Conservation (phyloP, 2,888 invertebrate species). For the Tholera decimalis region DNA sequence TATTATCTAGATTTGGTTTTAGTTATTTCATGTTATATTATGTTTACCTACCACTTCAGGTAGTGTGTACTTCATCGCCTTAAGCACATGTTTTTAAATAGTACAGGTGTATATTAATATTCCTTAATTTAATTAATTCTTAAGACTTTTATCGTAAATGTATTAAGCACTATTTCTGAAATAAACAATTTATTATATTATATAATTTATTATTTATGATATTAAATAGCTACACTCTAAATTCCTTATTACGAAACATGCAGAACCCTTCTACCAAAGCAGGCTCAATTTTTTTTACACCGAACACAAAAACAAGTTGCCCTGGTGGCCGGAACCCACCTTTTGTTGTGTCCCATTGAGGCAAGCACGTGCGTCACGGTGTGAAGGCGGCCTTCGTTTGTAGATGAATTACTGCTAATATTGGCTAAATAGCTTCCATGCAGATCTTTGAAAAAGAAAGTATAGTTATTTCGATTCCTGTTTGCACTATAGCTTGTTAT, state of each 20-base stretch:
- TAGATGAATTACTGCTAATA: constrained; percentile 46
- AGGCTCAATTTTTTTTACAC: constrained; percentile 50
- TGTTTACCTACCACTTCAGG: too few species aligned
- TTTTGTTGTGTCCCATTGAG: constrained; percentile 68
- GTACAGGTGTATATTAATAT: too few species aligned
- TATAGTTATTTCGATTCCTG: not conserved
- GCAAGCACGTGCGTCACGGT: constrained; percentile 72
- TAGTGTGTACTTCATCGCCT: too few species aligned
- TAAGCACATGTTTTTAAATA: too few species aligned
- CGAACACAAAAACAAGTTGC: constrained; percentile 60
- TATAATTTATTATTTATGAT: too few species aligned
- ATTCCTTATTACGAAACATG: not conserved
- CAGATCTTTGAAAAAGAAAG: not conserved
- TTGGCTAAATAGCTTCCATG: constrained; percentile 28
- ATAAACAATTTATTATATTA: too few species aligned
- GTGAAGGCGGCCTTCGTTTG: constrained; percentile 52
- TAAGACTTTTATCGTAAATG: too few species aligned
- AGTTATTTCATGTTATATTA: too few species aligned
- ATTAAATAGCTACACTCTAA: not conserved
- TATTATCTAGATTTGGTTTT: too few species aligned
- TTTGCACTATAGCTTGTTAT: not conserved
- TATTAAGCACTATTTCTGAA: too few species aligned
- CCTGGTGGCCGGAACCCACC: constrained; percentile 69
- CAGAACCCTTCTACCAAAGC: constrained; percentile 51
- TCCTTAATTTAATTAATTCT: too few species aligned